Evolutionary conservation across 2,888 invertebrate genomes (phyloP).

Genomic region (Drosophila koepferae): DNA sequence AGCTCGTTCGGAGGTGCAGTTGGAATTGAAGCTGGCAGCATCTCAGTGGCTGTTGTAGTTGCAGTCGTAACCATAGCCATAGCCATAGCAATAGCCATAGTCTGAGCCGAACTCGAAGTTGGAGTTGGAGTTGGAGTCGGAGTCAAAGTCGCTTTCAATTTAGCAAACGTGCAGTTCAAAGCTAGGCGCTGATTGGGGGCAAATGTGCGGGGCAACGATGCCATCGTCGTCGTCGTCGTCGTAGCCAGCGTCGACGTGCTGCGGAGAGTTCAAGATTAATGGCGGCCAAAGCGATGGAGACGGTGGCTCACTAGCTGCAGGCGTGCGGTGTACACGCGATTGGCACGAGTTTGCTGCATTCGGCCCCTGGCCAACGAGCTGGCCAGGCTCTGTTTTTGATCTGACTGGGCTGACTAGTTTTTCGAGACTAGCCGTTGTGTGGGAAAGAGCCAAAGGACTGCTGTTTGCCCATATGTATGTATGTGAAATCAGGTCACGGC

Average conservation of each 20-base stretch:
- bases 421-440: constrained; percentile 55
- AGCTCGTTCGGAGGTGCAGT: constrained; percentile 36
- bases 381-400: constrained; percentile 26
- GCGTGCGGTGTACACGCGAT: constrained; percentile 85
- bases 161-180: constrained; percentile 80
- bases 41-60: constrained; percentile 37
- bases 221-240: constrained; percentile 19
- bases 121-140: constrained; percentile 46
- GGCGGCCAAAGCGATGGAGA: constrained; percentile 63
- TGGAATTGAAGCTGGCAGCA: constrained; percentile 31
- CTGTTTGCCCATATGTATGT: neutral
- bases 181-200: constrained; percentile 78
- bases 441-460: constrained; percentile 63
- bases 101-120: constrained; percentile 40
- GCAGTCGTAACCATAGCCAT: constrained; percentile 24
- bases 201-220: constrained; percentile 67
- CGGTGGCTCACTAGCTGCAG: constrained; percentile 64
- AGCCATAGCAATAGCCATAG: constrained; percentile 26
- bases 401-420: constrained; percentile 65
- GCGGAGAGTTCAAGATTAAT: constrained; percentile 73
- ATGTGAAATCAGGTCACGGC: constrained; percentile 71
- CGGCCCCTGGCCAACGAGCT: constrained; percentile 34
- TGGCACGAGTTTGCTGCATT: constrained; percentile 83
- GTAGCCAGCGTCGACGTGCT: constrained; percentile 43
- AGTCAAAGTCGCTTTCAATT: constrained; percentile 80